Evolutionary conservation across 2,888 invertebrate species (phyloP).

Genomic region (Saturnia japonica): DNA sequence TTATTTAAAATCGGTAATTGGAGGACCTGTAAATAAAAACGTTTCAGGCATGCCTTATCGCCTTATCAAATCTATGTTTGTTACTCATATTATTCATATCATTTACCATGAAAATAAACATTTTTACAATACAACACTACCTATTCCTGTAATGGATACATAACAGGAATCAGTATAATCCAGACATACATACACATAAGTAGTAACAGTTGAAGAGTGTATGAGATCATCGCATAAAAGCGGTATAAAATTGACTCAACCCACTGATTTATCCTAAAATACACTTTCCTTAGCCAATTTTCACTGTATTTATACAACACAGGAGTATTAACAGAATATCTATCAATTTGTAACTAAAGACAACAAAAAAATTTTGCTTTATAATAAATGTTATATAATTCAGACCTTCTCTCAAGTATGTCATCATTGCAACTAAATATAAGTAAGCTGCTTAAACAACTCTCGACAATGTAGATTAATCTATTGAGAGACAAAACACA

Average conservation of each 20-base stretch:
- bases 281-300: constrained; percentile 51
- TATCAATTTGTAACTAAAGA: constrained; percentile 57
- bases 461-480: background rate
- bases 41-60: background rate
- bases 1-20: too few species aligned
- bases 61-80: background rate
- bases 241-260: constrained; percentile 73
- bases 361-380: constrained; percentile 35
- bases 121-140: constrained; percentile 46
- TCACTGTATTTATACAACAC: constrained; percentile 50
- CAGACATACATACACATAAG: constrained; percentile 47
- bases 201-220: constrained; percentile 62
- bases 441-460: constrained; percentile 53
- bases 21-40: background rate
- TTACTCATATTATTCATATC: constrained; percentile 19
- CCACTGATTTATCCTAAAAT: constrained; percentile 63
- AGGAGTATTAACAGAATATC: constrained; percentile 56
- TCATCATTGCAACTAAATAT: constrained; percentile 72
- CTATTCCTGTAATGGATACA: constrained; percentile 38
- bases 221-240: constrained; percentile 74
- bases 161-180: background rate
- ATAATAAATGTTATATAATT: constrained; percentile 56
- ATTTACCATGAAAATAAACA: constrained; percentile 51
- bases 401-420: constrained; percentile 58
- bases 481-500: background rate